Evolutionary conservation across 2,888 invertebrate genomes (phyloP), one percentile per base, ranked within the genome.

Genomic region (Drosophila nr. perissopoda): DNA sequence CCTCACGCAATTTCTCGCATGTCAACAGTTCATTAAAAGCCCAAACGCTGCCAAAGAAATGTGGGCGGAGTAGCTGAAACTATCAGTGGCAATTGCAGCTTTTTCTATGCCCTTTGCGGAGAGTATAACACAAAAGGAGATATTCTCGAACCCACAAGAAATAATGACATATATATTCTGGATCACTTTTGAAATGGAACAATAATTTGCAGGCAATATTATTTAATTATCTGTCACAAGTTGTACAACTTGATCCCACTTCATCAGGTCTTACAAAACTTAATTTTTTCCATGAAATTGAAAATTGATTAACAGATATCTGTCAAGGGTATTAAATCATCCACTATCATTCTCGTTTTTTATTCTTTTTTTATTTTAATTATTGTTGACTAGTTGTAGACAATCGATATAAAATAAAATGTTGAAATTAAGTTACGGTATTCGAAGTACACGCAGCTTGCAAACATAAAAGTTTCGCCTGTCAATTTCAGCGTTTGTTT

Each of bases 1-100:
- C 61, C 69, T 77, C 87, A 83, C 85, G 84, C 85, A 77, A 81
- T 83, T 83, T 70, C 81, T 85, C 73, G 87, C 85, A 87, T 85
- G 84, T 82, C 81, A 81, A 79, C 79, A 75, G 84, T 86, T 84
- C 84, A 85, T 85, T 85, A 86, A 75, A 67, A 62, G 64, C 63
- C 67, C 63, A 53, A 81, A 74, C 69, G 42, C 64, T 57, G 57
- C 51, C 65, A 49, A 29, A 48, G 25, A 38, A 60, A 29, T 49
- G 38, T 11, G 16, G 40, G 29, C 13, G 33, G 57, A 10, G 49
- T 36, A 68, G 51, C 52, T 34, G 25, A 70, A 69, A 63, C 80
- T 78, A 80, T 71, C 82, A 76, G 40, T 58, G 67, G 54, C 69
- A 64, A 69, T 64, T 73, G 61, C 21, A 64, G 64, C 60, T 21